These are phyloP conservation scores for Coremacera marginata DNA, from an alignment of 2,888 invertebrate species.

Conservation along the genomic window DNA sequence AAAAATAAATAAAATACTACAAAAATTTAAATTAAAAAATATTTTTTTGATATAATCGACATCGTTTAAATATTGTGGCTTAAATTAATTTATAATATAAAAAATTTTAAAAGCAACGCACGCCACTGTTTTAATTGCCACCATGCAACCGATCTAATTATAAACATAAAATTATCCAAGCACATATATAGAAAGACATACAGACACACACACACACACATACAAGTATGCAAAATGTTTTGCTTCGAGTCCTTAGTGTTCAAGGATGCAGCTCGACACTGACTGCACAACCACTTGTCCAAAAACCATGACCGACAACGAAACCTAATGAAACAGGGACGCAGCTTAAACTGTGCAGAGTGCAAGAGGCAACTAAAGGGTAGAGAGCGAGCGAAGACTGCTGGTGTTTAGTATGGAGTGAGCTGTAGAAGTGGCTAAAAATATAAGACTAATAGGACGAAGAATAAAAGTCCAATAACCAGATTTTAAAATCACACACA, in stretches of 20 bases:
- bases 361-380: not conserved
- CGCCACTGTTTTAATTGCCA: constrained; percentile 31
- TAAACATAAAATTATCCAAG: constrained; percentile 33
- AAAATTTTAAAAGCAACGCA: not conserved
- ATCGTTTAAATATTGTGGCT: no score
- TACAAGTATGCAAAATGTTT: not conserved
- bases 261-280: not conserved
- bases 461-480: constrained; percentile 42
- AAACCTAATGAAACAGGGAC: constrained; percentile 19
- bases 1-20: no score
- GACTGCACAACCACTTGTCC: constrained; percentile 29
- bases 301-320: constrained; percentile 35
- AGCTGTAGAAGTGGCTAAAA: constrained; percentile 14
- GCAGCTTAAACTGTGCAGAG: not conserved
- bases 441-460: constrained; percentile 41
- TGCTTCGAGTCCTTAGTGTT: not conserved
- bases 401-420: not conserved
- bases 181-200: not conserved
- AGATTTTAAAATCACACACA: constrained; percentile 50
- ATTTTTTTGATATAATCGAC: no score
- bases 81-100: no score
- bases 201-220: not conserved
- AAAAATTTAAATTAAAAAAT: no score
- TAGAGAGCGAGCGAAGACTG: not conserved
- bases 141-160: constrained; percentile 45